Evolutionary conservation across 2,888 invertebrate genomes (phyloP).

Genomic region (Artemia sp.): DNA sequence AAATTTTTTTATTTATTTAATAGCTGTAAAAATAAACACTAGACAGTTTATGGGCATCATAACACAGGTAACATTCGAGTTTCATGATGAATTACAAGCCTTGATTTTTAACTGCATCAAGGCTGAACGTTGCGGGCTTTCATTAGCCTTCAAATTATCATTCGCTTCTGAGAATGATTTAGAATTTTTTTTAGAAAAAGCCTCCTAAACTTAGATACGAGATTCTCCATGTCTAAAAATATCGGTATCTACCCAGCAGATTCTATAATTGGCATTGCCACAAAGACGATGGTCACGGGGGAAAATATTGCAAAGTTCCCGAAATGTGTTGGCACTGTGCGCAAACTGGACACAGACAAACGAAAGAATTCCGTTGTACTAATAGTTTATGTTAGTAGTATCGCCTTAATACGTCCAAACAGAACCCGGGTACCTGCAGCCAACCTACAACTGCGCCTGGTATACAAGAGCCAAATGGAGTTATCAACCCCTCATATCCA

Average conservation of each 20-base stretch:
- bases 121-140: neutral
- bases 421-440: too few relatives aligned
- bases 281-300: neutral
- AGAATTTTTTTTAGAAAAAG: neutral
- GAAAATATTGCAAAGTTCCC: neutral
- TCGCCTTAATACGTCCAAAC: too few relatives aligned
- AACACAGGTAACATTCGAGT: too few relatives aligned
- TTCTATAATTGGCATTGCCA: neutral
- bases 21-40: too few relatives aligned
- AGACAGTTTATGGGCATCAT: too few relatives aligned
- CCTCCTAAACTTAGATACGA: conserved; percentile 6
- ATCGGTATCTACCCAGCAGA: neutral
- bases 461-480: too few relatives aligned
- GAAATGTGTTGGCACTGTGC: neutral
- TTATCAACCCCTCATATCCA: too few relatives aligned
- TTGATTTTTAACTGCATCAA: too few relatives aligned
- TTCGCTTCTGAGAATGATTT: conserved; percentile 7
- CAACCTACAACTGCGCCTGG: too few relatives aligned
- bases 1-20: too few relatives aligned
- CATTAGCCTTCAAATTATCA: conserved; percentile 13
- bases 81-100: too few relatives aligned
- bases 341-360: neutral
- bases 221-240: neutral
- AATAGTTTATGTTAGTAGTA: neutral
- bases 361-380: conserved; percentile 1